These are phyloP conservation scores for Pissodes strobi DNA, from an alignment of 1,140 invertebrate genomes.

Conservation along the genomic window DNA sequence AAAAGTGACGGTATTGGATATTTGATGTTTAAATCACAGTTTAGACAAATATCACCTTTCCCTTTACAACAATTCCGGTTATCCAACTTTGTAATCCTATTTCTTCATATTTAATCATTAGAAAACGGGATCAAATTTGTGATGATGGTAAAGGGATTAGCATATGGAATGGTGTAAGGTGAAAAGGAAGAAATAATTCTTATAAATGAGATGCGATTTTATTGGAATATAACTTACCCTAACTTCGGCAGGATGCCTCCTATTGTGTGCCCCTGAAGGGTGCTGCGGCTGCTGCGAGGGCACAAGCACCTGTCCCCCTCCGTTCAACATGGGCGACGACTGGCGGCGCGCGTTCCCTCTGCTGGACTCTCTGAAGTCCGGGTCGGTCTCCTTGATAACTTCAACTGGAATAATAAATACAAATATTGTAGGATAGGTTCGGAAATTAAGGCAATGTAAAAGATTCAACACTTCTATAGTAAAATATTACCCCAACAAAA, in stretches of 20 bases:
- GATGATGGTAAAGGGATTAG: background rate
- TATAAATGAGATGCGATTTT: background rate
- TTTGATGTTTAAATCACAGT: no score
- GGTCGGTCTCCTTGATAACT: conserved; percentile 65
- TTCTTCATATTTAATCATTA: no score
- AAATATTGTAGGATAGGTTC: no score
- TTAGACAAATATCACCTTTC: no score
- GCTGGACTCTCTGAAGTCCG: conserved; percentile 57
- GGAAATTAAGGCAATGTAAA: no score
- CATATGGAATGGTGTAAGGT: background rate
- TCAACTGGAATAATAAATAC: conserved; percentile 65
- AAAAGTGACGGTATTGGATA: no score
- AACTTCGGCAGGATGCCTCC: conserved; percentile 13
- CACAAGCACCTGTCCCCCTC: conserved; percentile 38
- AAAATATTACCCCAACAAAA: no score
- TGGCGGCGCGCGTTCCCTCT: background rate
- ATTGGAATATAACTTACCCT: conserved; percentile 15
- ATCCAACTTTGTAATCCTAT: no score
- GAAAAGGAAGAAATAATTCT: background rate
- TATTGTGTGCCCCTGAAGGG: background rate
- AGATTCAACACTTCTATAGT: no score
- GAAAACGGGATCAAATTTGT: no score
- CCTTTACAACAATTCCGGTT: no score
- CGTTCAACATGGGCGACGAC: conserved; percentile 39
- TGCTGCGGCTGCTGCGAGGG: conserved; percentile 13